Percentiles rank a stretch among this genome's conserved stretches.
phyloP scores from a whole-genome alignment of 2,113 vertebrate genomes.

The Cottus gobio region DNA sequence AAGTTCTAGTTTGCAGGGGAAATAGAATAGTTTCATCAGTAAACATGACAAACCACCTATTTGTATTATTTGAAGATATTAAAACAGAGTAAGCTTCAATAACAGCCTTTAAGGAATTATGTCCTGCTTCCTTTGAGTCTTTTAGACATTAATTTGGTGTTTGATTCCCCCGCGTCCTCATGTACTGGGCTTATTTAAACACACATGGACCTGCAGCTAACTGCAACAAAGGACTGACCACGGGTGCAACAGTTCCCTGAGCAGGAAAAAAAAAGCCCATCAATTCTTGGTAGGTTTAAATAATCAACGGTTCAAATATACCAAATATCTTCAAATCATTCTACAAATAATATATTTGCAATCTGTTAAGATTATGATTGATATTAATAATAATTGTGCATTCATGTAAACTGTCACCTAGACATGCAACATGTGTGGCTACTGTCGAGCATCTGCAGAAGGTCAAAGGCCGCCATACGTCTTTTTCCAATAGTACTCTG shows the following conservation, averaged over 20 bases:
- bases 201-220: neutral
- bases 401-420: neutral
- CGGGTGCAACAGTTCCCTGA: neutral
- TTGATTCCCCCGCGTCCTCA: neutral
- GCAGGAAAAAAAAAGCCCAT: neutral
- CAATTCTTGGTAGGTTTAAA: neutral
- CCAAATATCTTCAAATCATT: neutral
- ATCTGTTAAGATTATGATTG: neutral
- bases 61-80: neutral
- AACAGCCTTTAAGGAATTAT: neutral
- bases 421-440: neutral
- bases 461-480: constrained; percentile 42
- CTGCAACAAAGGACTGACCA: neutral
- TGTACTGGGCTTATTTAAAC: neutral
- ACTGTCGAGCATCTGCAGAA: neutral
- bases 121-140: neutral
- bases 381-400: neutral
- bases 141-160: neutral
- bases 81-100: neutral
- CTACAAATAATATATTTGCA: neutral
- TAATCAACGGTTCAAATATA: neutral
- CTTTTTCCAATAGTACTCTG: neutral
- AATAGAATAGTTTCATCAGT: neutral
- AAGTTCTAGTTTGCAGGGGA: neutral
- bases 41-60: neutral